These are phyloP conservation scores for Thymelicus acteon DNA, from an alignment of 2,888 invertebrate genomes.

Conservation along the genomic window DNA sequence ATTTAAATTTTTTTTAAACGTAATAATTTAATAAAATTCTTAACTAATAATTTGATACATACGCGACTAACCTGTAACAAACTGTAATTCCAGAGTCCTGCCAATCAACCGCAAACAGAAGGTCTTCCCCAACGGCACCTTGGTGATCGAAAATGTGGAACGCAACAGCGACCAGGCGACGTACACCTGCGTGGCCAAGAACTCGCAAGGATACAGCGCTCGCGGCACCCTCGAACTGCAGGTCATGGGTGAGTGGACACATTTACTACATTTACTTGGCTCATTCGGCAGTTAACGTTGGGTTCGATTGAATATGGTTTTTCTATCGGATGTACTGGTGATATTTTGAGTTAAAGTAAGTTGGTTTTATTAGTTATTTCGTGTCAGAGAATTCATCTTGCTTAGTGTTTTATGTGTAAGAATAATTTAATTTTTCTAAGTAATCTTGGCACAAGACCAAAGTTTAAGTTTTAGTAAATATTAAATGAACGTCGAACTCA, in stretches of 20 bases:
- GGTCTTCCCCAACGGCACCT: constrained; percentile 96
- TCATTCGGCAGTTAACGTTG: too few species aligned
- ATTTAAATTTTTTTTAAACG: too few species aligned
- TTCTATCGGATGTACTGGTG: too few species aligned
- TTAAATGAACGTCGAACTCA: background rate
- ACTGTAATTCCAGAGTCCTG: constrained; percentile 84
- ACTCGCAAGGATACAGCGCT: constrained; percentile 95
- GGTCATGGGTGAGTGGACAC: constrained; percentile 96
- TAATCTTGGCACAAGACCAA: too few species aligned
- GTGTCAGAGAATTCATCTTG: too few species aligned
- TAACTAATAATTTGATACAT: too few species aligned
- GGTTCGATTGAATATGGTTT: too few species aligned
- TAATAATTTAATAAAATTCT: too few species aligned
- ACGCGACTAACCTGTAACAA: background rate
- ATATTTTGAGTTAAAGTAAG: too few species aligned
- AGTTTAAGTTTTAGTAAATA: background rate
- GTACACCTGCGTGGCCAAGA: constrained; percentile 97
- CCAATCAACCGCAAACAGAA: constrained; percentile 98
- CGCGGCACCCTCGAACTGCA: constrained; percentile 95
- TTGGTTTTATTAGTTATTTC: too few species aligned
- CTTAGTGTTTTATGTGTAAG: too few species aligned
- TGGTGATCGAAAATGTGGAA: constrained; percentile 97
- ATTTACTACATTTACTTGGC: background rate
- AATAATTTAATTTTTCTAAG: too few species aligned
- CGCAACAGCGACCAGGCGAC: constrained; percentile 96